Evolutionary conservation across 2,888 invertebrate species (phyloP), one percentile per base, ranked within the genome.

Genomic region (Apodemia hepburni): DNA sequence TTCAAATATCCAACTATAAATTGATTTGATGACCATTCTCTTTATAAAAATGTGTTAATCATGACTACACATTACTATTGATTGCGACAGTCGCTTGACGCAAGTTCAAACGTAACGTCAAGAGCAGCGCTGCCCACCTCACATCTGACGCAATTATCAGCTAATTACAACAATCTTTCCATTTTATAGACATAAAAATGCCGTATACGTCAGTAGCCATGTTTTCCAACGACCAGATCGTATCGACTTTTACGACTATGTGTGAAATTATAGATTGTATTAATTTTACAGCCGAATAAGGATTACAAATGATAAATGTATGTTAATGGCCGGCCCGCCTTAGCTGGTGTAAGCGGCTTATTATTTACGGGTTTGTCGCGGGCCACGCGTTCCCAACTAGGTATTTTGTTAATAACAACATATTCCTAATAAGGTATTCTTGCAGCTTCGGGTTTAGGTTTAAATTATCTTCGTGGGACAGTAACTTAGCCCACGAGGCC

Each of bases 281-380:
- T 51, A 51, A 51, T 51, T 51, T 22, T 51, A 51, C 51, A 54
- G 54, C 54, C 54, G 27, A 54, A 54, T 54, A 54, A 54, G 54
- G 54, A 54, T 54, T 54, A 54, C 22, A 22, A 54, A 54, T 54
- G 54, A 54, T 54, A 54, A 54, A 54, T 54, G 54, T 54, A 22
- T 54, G 54, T 27, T 27, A 54, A 54, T 54, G 27, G 54, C 54
- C 12, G 22, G 38, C 22, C 33, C 51, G 18, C 51, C 51, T 51
- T 51, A 51, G 51, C 51, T 17, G 22, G 54, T 12, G 12, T 54
- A 54, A 54, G 15, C 54, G 27, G 54, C 54, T 54, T 54, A 54
- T 54, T 54, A 27, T 27, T 22, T 22, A 54, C 54, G 22, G 27
- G 54, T 27, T 22, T 18, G 22, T 15, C 15, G 54, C 27, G 22